Percentiles rank a stretch among this genome's conserved stretches.
Evolutionary conservation across 2,113 vertebrate genomes (phyloP).

Genomic region (Gambusia affinis): DNA sequence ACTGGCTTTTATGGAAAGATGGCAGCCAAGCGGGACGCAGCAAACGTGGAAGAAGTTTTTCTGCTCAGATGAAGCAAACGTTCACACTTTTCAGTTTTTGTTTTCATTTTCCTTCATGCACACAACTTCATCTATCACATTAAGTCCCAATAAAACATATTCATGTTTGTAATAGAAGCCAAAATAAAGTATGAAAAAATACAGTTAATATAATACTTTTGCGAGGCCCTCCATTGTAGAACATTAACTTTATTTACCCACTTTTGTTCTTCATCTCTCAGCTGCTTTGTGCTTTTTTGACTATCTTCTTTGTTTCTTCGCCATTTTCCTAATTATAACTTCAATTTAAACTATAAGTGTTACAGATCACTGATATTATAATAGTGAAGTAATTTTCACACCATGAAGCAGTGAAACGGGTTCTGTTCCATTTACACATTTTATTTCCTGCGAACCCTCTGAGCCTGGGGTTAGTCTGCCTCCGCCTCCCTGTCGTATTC

Average conservation of each 20-base stretch:
- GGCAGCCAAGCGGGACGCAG: too few relatives aligned
- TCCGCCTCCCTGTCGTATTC: conserved; percentile 3
- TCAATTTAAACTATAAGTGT: neutral
- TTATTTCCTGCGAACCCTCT: neutral
- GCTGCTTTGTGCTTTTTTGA: neutral
- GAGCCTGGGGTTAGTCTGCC: neutral
- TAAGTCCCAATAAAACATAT: too few relatives aligned
- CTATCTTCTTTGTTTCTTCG: neutral
- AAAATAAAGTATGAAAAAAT: neutral
- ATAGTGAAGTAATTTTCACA: neutral
- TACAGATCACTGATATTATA: neutral
- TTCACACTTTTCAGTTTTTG: neutral
- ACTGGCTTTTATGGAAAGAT: too few relatives aligned
- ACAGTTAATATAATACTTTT: neutral
- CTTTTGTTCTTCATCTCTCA: neutral
- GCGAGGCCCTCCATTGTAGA: neutral
- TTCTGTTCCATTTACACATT: neutral
- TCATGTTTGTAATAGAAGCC: too few relatives aligned
- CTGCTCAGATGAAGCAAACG: neutral
- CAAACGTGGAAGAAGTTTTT: too few relatives aligned
- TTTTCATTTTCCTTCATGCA: too few relatives aligned
- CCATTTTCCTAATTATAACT: neutral
- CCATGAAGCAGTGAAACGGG: neutral
- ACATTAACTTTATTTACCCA: neutral
- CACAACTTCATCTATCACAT: too few relatives aligned